Percentiles rank a stretch among this genome's conserved stretches.
Conservation (phyloP, 2,113 vertebrate genomes). For the Daubentonia madagascariensis region DNA sequence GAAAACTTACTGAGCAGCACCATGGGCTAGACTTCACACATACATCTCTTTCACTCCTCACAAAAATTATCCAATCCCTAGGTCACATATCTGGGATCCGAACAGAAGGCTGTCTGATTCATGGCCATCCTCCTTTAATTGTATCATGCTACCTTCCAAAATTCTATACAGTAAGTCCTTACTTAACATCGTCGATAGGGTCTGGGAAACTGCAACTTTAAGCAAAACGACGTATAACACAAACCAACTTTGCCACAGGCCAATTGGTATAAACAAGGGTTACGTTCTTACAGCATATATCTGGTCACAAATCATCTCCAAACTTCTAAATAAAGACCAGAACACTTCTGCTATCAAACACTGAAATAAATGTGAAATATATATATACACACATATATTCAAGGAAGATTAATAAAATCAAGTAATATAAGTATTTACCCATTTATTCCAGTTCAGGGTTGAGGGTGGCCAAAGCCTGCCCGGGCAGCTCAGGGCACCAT, state of each 20-base stretch:
- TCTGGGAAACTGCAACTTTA: background rate
- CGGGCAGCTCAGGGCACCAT: background rate
- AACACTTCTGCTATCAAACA: background rate
- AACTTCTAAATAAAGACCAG: background rate
- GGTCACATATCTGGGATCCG: background rate
- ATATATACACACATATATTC: background rate
- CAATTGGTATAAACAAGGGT: background rate
- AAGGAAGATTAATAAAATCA: background rate
- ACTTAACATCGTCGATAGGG: background rate
- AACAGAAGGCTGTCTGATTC: background rate
- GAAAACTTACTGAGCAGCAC: background rate
- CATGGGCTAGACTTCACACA: background rate
- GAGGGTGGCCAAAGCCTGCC: background rate
- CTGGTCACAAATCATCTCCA: background rate
- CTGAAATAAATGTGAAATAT: background rate
- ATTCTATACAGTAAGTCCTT: background rate
- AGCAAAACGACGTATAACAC: background rate
- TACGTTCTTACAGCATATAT: background rate
- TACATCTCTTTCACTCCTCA: background rate
- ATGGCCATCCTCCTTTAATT: background rate
- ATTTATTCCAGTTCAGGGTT: background rate
- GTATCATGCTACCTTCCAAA: background rate
- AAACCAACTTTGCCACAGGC: background rate
- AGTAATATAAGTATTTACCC: background rate
- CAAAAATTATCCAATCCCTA: background rate